Conservation (phyloP, 2,797 vertebrate species). For the Urosaurus nigricauda region DNA sequence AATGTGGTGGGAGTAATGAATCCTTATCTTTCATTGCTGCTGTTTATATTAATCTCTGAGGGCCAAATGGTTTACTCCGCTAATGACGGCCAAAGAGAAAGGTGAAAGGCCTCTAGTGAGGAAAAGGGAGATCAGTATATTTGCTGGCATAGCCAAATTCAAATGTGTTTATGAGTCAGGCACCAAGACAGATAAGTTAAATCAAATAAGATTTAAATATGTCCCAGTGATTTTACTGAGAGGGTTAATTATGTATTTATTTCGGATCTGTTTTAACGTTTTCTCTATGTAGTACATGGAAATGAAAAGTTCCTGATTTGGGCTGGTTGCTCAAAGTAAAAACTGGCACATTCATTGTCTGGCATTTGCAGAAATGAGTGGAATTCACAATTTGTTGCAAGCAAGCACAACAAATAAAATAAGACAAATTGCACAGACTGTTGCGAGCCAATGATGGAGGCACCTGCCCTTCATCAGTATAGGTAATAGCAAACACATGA, state of each 20-base stretch:
- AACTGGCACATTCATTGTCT: background rate
- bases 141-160: background rate
- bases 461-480: background rate
- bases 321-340: background rate
- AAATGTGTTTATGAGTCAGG: background rate
- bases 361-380: background rate
- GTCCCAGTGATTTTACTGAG: background rate
- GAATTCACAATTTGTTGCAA: background rate
- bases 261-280: background rate
- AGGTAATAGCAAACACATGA: background rate
- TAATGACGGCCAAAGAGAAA: background rate
- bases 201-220: background rate
- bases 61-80: background rate
- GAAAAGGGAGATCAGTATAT: background rate
- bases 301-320: background rate
- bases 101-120: background rate
- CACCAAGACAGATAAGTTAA: background rate
- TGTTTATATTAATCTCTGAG: background rate
- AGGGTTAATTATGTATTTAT: background rate
- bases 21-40: background rate
- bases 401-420: background rate
- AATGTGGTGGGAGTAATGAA: background rate
- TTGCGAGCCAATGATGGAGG: background rate
- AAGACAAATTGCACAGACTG: background rate
- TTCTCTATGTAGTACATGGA: background rate